Evolutionary conservation across 2,113 vertebrate genomes (phyloP).

Genomic region (Origma solitaria): DNA sequence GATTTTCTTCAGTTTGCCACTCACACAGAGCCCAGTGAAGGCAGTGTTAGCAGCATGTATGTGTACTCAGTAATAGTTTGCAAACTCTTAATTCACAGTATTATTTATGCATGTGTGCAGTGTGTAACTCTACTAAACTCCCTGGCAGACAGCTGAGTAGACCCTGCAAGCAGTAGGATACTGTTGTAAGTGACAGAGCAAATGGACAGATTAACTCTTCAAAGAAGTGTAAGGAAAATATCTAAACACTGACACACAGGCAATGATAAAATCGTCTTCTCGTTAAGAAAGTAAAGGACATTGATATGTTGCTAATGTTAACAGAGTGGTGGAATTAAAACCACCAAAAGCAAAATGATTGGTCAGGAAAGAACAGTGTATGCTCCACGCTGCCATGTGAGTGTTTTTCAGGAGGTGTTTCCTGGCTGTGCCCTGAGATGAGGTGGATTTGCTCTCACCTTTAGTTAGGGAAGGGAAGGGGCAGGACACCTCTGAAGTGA

Average conservation of each 20-base stretch:
- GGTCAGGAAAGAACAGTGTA: background rate
- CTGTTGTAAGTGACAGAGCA: background rate
- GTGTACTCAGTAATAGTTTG: background rate
- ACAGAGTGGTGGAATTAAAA: background rate
- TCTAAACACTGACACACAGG: background rate
- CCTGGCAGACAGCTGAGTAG: background rate
- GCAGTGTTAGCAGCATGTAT: background rate
- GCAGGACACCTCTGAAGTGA: background rate
- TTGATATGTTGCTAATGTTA: background rate
- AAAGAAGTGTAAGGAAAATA: background rate
- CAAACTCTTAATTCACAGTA: background rate
- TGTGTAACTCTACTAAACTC: background rate
- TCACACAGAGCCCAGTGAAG: background rate
- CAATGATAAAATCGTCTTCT: background rate
- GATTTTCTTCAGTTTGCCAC: background rate
- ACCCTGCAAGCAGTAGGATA: background rate
- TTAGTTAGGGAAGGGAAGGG: background rate
- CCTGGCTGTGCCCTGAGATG: background rate
- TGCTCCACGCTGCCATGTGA: accelerated
- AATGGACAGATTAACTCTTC: background rate
- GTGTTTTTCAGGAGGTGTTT: background rate
- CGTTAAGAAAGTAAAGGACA: background rate
- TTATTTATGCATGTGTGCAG: background rate
- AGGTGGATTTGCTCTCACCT: background rate
- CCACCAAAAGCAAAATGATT: background rate